phyloP scores from a whole-genome alignment of 2,113 vertebrate genomes.

The Alligator sinensis region DNA sequence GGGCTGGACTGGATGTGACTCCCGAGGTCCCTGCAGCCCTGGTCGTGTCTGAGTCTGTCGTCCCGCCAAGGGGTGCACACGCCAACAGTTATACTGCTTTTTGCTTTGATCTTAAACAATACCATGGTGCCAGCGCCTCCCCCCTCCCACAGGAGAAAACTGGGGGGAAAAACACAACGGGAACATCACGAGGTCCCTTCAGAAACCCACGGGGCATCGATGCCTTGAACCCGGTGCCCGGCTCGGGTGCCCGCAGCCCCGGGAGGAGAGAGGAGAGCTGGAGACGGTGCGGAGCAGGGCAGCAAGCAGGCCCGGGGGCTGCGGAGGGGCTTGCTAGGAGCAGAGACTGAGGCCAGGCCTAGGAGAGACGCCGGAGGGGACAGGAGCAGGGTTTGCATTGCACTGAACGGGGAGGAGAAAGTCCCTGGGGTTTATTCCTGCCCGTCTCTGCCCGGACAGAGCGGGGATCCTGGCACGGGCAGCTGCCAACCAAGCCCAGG shows the following conservation, averaged over 20 bases:
- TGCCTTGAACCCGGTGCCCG: fast-evolving
- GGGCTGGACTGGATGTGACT: fast-evolving
- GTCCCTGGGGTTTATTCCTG: background rate
- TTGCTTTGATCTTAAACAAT: no score
- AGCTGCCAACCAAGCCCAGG: background rate
- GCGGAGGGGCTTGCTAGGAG: no score
- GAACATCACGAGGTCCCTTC: no score
- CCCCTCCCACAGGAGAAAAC: no score
- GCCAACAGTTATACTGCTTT: no score
- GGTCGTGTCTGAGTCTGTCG: background rate
- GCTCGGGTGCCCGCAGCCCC: background rate
- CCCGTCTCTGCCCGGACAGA: background rate
- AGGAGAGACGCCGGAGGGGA: no score
- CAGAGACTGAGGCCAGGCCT: no score
- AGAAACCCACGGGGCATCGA: background rate
- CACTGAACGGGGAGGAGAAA: no score
- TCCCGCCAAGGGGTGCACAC: background rate
- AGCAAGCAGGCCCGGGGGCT: no score
- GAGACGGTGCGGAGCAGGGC: no score
- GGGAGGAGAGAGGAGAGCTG: background rate
- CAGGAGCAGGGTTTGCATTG: background rate
- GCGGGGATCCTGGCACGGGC: fast-evolving
- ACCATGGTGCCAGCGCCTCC: no score
- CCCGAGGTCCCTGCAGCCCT: fast-evolving
- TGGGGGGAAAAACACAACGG: no score